Conservation (phyloP, 2,888 invertebrate species). For the Hymenopus coronatus region DNA sequence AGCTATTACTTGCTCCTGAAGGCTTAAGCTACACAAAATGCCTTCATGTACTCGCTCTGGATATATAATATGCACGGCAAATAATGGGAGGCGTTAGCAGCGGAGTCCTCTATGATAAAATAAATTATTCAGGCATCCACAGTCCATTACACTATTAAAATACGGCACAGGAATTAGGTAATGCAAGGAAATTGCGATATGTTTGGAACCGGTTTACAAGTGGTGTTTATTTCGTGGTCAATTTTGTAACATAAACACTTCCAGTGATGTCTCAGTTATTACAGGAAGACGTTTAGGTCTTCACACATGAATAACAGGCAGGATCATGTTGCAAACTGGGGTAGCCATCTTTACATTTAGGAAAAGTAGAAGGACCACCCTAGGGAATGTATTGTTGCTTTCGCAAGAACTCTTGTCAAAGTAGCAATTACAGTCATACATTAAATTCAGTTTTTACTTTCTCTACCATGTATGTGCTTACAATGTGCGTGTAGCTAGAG, state of each 20-base stretch:
- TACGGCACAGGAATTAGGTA: background rate
- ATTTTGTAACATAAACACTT: slow-evolving; percentile 15
- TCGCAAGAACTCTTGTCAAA: too few species aligned
- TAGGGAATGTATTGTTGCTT: background rate
- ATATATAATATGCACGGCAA: background rate
- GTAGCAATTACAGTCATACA: too few species aligned
- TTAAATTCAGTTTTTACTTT: too few species aligned
- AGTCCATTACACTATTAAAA: background rate
- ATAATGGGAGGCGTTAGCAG: background rate
- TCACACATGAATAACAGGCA: too few species aligned
- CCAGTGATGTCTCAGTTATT: background rate
- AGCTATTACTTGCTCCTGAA: too few species aligned
- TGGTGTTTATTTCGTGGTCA: background rate
- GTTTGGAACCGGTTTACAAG: background rate
- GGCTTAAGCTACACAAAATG: background rate
- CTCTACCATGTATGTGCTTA: too few species aligned
- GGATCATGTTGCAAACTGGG: background rate
- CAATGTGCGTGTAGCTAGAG: too few species aligned
- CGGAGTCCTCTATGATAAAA: background rate
- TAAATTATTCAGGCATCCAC: slow-evolving; percentile 10
- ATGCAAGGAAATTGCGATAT: slow-evolving; percentile 10
- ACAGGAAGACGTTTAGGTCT: background rate
- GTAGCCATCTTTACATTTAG: too few species aligned
- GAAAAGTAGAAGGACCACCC: background rate
- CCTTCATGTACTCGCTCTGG: background rate